These are phyloP conservation scores for Furcula furcula DNA, from an alignment of 2,888 invertebrate species.

Conservation along the genomic window DNA sequence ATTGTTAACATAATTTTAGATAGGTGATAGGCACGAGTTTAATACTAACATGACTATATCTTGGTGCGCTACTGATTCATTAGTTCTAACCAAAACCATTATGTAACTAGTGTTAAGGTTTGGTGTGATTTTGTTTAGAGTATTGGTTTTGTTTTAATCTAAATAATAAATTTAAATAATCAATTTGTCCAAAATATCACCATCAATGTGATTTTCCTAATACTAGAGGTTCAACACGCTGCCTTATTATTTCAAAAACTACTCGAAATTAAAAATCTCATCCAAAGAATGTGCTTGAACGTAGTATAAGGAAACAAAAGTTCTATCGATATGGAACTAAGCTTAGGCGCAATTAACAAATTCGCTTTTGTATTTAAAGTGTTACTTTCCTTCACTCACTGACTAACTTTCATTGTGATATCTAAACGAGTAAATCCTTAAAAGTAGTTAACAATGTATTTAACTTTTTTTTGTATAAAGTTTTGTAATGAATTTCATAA, in stretches of 20 bases:
- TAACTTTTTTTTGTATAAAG: conserved; percentile 20
- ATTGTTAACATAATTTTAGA: conserved; percentile 28
- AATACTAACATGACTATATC: conserved; percentile 21
- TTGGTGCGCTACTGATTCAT: conserved; percentile 46
- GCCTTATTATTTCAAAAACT: background rate
- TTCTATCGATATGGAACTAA: background rate
- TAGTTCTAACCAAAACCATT: conserved; percentile 58
- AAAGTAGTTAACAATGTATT: conserved; percentile 26
- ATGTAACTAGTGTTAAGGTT: conserved; percentile 76
- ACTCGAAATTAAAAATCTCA: background rate
- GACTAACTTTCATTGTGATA: conserved; percentile 15
- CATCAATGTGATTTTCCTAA: conserved; percentile 3
- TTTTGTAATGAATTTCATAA: conserved; percentile 19
- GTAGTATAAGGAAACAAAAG: conserved; percentile 6
- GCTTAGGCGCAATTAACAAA: background rate
- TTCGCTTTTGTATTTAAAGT: conserved; percentile 6
- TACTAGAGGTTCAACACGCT: conserved; percentile 8
- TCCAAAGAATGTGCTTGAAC: conserved; percentile 5
- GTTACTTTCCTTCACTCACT: conserved; percentile 10
- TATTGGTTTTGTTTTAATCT: conserved; percentile 13
- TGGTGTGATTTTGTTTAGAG: conserved; percentile 61
- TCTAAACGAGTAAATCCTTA: conserved; percentile 13
- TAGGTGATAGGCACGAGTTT: conserved; percentile 5
- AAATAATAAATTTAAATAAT: background rate
- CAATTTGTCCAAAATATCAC: conserved; percentile 3